These are phyloP conservation scores for Cosmia pyralina DNA, from an alignment of 2,888 invertebrate genomes.

Conservation along the genomic window DNA sequence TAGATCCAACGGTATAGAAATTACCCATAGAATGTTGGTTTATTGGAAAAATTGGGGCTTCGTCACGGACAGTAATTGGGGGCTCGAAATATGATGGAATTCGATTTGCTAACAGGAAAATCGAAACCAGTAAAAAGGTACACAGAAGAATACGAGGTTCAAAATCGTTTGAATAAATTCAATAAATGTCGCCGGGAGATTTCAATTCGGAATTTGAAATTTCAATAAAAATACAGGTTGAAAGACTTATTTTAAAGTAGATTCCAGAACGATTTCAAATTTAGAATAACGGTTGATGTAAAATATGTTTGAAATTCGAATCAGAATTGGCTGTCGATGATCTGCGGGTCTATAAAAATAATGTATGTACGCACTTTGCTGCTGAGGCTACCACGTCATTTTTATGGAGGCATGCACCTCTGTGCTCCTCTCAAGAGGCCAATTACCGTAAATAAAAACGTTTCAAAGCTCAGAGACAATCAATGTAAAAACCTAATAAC, in stretches of 20 bases:
- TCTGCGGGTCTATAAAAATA: background rate
- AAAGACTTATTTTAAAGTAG: background rate
- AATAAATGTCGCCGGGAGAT: constrained; percentile 3
- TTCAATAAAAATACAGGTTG: constrained; percentile 15
- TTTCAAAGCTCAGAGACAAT: too few relatives aligned
- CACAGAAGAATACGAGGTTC: constrained; percentile 17
- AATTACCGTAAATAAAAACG: background rate
- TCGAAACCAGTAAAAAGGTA: background rate
- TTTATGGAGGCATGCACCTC: background rate
- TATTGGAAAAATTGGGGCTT: constrained; percentile 43
- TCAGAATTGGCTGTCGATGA: background rate
- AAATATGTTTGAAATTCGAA: constrained; percentile 9
- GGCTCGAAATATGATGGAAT: constrained; percentile 18
- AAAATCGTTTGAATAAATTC: constrained; percentile 22
- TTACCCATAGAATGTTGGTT: constrained; percentile 16
- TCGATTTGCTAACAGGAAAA: constrained; percentile 19
- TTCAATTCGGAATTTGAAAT: constrained; percentile 39
- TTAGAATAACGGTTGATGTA: background rate
- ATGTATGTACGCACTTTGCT: background rate
- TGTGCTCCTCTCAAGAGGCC: background rate
- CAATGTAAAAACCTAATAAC: background rate
- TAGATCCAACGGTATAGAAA: constrained; percentile 36
- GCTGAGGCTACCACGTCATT: background rate
- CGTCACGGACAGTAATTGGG: constrained; percentile 18
- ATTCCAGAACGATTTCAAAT: constrained; percentile 2